Evolutionary conservation across 2,888 invertebrate genomes (phyloP).

Genomic region (Terebella lapidaria): DNA sequence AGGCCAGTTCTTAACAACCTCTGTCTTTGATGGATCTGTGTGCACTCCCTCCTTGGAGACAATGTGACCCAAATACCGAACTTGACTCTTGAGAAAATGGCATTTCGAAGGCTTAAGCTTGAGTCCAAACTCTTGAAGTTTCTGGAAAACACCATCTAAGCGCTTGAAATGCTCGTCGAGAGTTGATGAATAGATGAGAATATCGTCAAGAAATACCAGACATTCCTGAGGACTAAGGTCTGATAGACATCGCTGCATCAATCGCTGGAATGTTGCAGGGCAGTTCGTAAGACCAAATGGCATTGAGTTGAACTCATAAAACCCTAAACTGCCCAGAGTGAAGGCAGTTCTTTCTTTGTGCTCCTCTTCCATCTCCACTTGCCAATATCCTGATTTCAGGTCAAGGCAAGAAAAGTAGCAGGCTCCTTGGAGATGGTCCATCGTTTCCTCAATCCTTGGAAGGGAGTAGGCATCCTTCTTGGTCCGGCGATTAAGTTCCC

Average conservation of each 20-base stretch:
- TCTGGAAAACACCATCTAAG: neutral
- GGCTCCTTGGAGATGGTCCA: no score
- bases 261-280: no score
- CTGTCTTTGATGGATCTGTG: constrained; percentile 1
- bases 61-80: constrained; percentile 2
- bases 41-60: constrained; percentile 1
- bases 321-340: constrained; percentile 1
- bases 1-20: no score
- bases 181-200: neutral
- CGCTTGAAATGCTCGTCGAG: neutral
- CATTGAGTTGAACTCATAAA: neutral
- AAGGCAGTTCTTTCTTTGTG: constrained; percentile 1
- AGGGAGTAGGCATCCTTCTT: neutral
- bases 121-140: neutral
- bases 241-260: neutral
- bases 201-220: neutral
- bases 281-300: no score
- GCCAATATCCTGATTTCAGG: no score
- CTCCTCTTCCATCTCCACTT: no score
- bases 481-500: neutral
- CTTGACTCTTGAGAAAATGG: neutral
- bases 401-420: no score
- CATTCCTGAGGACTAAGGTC: neutral
- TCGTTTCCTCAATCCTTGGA: no score
- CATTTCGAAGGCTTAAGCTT: constrained; percentile 4